Percentiles rank a stretch among this genome's conserved stretches.
phyloP scores from a whole-genome alignment of 2,113 vertebrate species.

The Notothenia rossii region DNA sequence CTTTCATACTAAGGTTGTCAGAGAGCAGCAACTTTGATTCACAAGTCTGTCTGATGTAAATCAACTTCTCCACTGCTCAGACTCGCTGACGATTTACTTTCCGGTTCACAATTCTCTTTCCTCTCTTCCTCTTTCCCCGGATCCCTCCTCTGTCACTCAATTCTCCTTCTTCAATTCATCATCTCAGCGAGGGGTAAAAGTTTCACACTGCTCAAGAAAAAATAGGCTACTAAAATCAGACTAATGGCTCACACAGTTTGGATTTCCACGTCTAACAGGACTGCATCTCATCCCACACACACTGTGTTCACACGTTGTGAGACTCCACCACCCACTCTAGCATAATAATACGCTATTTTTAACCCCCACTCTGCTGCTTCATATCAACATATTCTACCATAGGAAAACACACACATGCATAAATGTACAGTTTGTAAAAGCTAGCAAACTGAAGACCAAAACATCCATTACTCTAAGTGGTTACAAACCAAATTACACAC shows the following conservation, averaged over 20 bases:
- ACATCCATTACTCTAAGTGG: slow-evolving; percentile 47
- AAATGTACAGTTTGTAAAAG: not conserved
- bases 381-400: slow-evolving; percentile 2
- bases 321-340: slow-evolving; percentile 35
- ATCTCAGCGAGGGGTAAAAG: not conserved
- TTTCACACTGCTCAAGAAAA: not conserved
- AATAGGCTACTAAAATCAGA: slow-evolving; percentile 40
- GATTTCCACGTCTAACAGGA: slow-evolving; percentile 18
- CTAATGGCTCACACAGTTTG: not conserved
- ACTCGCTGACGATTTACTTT: not conserved
- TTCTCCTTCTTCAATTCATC: not conserved
- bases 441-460: slow-evolving; percentile 10
- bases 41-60: not conserved
- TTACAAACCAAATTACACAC: slow-evolving; percentile 57
- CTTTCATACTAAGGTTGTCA: not conserved
- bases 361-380: slow-evolving; percentile 13
- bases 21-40: not conserved
- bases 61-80: not conserved
- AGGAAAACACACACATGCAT: not conserved
- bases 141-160: not conserved
- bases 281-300: not conserved
- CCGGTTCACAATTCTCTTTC: not conserved
- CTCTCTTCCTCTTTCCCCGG: not conserved
- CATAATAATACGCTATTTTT: slow-evolving; percentile 47
- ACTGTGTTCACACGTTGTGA: slow-evolving; percentile 1